phyloP scores from a whole-genome alignment of 2,888 invertebrate genomes.

The Acleris emargana region DNA sequence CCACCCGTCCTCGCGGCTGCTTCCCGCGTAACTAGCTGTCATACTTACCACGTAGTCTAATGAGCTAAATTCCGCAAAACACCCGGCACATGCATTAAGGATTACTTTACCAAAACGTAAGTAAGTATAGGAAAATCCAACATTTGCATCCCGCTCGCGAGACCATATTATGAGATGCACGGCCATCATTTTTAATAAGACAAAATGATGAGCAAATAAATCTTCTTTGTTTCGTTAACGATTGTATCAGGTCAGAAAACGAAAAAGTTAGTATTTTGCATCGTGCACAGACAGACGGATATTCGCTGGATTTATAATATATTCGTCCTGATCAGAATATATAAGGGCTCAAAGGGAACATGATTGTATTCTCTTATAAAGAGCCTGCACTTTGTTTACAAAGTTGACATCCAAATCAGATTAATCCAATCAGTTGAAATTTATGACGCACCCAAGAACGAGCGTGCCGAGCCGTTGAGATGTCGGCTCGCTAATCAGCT shows the following conservation, averaged over 20 bases:
- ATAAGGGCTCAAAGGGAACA: slow-evolving; percentile 59
- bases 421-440: slow-evolving; percentile 84
- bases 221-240: slow-evolving; percentile 67
- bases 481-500: slow-evolving; percentile 76
- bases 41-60: not conserved
- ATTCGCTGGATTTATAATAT: slow-evolving; percentile 61
- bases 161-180: slow-evolving; percentile 46
- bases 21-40: not conserved
- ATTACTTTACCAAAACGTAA: slow-evolving; percentile 13
- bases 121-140: slow-evolving; percentile 26
- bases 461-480: slow-evolving; percentile 66
- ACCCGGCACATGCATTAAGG: not conserved
- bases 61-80: not conserved
- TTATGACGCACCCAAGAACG: slow-evolving; percentile 80
- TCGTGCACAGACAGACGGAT: slow-evolving; percentile 55
- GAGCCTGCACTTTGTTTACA: slow-evolving; percentile 74
- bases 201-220: slow-evolving; percentile 68
- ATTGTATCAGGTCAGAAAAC: slow-evolving; percentile 57
- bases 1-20: slow-evolving; percentile 3
- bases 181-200: slow-evolving; percentile 66
- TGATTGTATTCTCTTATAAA: slow-evolving; percentile 76
- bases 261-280: slow-evolving; percentile 46
- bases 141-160: slow-evolving; percentile 48
- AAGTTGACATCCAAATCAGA: slow-evolving; percentile 84
- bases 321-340: slow-evolving; percentile 71